A percentile compares a stretch with the other conserved stretches of the same genome.
phyloP scores from a whole-genome alignment of 64 coral and sea anemone species.

The Dendrophyllia cribrosa region DNA sequence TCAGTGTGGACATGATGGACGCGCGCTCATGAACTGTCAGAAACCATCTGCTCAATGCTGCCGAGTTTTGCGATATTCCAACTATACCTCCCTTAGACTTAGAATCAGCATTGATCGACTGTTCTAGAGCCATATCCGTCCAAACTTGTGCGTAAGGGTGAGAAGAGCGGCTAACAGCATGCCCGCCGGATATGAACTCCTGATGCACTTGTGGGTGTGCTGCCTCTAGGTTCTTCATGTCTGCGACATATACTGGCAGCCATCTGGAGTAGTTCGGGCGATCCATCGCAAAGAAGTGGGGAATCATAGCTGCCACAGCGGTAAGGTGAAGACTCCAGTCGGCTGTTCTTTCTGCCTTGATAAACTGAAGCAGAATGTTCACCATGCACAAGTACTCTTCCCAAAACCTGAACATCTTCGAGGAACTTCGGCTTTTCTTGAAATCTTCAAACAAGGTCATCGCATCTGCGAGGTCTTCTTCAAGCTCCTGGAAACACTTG shows the following conservation, averaged over 20 bases:
- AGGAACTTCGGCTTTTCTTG: too few species aligned
- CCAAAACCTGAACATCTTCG: too few species aligned
- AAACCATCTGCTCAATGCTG: too few species aligned
- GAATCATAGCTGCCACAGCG: conserved; percentile 28
- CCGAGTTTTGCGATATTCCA: too few species aligned
- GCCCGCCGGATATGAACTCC: conserved; percentile 49
- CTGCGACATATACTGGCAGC: conserved; percentile 33
- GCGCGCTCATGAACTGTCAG: too few species aligned
- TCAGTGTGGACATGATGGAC: conserved; percentile 36
- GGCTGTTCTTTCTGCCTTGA: conserved; percentile 40
- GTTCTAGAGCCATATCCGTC: too few species aligned
- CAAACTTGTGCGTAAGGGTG: too few species aligned
- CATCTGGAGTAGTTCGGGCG: conserved; percentile 40
- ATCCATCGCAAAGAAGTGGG: conserved; percentile 55
- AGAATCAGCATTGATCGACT: too few species aligned
- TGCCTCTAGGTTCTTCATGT: conserved; percentile 19
- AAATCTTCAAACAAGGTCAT: too few species aligned
- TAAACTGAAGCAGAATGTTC: conserved; percentile 35
- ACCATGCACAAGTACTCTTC: too few species aligned
- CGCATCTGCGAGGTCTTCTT: conserved; percentile 4
- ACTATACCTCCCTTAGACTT: too few species aligned
- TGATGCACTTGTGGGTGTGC: conserved; percentile 9
- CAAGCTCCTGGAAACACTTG: background rate
- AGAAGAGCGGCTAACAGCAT: too few species aligned
- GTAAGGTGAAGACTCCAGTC: conserved; percentile 37